Conservation (phyloP, 2,888 invertebrate species). For the Trisateles emortualis region DNA sequence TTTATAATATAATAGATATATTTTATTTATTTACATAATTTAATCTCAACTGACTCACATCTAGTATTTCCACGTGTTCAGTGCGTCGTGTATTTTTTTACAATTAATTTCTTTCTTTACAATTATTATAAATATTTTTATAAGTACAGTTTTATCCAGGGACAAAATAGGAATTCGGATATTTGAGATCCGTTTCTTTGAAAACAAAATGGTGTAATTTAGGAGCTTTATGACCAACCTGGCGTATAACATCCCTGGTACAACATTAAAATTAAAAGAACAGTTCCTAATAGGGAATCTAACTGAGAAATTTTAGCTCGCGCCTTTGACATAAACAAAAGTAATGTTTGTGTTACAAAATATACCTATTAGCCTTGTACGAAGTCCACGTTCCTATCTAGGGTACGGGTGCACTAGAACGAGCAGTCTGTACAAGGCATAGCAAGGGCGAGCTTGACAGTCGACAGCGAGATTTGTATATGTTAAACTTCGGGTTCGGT, state of each 20-base stretch:
- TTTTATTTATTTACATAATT: conserved; percentile 55
- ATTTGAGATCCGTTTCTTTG: conserved; percentile 52
- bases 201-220: conserved; percentile 25
- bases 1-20: conserved; percentile 46
- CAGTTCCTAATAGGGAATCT: too few species aligned
- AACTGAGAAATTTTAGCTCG: too few species aligned
- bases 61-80: conserved; percentile 41
- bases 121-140: conserved; percentile 35
- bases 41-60: conserved; percentile 58
- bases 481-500: too few species aligned
- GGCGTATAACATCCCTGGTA: neutral
- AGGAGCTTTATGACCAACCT: neutral
- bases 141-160: conserved; percentile 50
- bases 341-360: too few species aligned
- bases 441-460: too few species aligned
- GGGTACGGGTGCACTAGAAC: too few species aligned
- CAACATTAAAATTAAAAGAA: neutral
- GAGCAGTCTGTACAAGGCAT: too few species aligned
- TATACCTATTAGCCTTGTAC: too few species aligned
- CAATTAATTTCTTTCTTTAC: conserved; percentile 36
- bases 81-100: conserved; percentile 38
- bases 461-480: too few species aligned
- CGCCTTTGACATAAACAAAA: too few species aligned
- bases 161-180: conserved; percentile 53
- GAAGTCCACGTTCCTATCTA: too few species aligned